Evolutionary conservation across 2,113 vertebrate genomes (phyloP).

Genomic region (Collichthys lucidus): DNA sequence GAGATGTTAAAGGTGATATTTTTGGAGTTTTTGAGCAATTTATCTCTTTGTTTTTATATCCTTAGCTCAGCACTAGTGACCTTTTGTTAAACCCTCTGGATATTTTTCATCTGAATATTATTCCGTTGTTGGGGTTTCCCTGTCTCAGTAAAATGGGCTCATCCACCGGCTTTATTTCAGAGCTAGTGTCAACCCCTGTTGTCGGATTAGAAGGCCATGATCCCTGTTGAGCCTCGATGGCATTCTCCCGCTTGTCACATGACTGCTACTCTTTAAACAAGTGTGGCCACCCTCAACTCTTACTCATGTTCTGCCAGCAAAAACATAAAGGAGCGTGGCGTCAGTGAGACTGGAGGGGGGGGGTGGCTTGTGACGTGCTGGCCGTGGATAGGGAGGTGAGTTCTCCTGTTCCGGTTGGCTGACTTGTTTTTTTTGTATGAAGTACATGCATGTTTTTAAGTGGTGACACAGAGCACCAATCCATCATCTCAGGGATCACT

Average conservation of each 20-base stretch:
- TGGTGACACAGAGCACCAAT: conserved; percentile 2
- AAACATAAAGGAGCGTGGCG: conserved; percentile 7
- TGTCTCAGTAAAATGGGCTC: conserved; percentile 10
- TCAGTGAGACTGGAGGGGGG: conserved; percentile 1
- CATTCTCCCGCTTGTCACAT: conserved; percentile 53
- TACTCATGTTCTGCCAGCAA: conserved; percentile 22
- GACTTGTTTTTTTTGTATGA: conserved; percentile 1
- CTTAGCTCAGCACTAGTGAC: background rate
- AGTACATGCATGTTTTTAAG: background rate
- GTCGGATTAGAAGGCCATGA: conserved; percentile 74
- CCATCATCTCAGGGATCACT: conserved; percentile 34
- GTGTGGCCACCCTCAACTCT: conserved; percentile 11
- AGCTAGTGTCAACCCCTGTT: conserved; percentile 65
- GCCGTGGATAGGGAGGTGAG: background rate
- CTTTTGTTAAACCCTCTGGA: background rate
- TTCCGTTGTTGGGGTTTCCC: background rate
- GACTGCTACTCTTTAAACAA: conserved; percentile 43
- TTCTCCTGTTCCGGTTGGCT: conserved; percentile 4
- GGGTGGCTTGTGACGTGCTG: conserved; percentile 1
- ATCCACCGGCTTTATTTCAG: conserved; percentile 51
- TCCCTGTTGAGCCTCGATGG: conserved; percentile 66
- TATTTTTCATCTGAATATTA: conserved; percentile 16
- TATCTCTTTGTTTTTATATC: background rate
- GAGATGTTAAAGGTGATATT: background rate
- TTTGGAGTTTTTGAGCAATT: background rate